A percentile compares a stretch with the other conserved stretches of the same genome.
Evolutionary conservation across 1,140 invertebrate genomes (phyloP).

Genomic region (Trichonephila clavipes): DNA sequence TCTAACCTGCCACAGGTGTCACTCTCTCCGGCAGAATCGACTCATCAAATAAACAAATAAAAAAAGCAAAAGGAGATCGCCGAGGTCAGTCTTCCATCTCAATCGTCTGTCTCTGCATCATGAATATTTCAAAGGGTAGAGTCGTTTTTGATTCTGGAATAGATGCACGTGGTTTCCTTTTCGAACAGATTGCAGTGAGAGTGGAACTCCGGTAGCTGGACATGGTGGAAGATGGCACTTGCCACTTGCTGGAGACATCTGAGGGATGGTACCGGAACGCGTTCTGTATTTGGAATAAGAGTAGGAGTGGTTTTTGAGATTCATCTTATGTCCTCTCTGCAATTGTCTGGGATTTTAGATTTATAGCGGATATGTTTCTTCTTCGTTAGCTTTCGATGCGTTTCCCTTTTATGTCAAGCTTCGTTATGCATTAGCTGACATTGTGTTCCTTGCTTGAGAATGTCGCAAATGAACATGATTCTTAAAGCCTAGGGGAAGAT

Average conservation of each 20-base stretch:
- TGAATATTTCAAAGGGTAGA: slow-evolving; percentile 3
- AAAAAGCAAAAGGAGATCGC: not conserved
- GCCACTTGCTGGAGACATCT: not conserved
- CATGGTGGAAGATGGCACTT: not conserved
- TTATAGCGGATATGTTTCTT: not conserved
- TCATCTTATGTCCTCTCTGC: not conserved
- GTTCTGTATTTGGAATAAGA: not conserved
- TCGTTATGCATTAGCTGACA: not conserved
- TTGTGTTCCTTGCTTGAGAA: not conserved
- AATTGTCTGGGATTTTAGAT: not conserved
- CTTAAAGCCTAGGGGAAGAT: not conserved
- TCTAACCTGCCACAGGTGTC: slow-evolving; percentile 36
- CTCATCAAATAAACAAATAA: not conserved
- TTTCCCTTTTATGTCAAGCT: not conserved
- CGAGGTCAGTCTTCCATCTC: not conserved
- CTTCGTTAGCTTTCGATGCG: not conserved
- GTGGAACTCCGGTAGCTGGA: slow-evolving; percentile 4
- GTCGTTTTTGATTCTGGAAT: not conserved
- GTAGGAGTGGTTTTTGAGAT: not conserved
- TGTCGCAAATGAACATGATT: not conserved
- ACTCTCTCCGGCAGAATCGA: not conserved
- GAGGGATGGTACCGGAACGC: not conserved
- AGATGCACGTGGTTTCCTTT: not conserved
- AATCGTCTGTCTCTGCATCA: not conserved
- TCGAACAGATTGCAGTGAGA: not conserved